Evolutionary conservation across 2,888 invertebrate genomes (phyloP).

Genomic region (Cephalotes varians): DNA sequence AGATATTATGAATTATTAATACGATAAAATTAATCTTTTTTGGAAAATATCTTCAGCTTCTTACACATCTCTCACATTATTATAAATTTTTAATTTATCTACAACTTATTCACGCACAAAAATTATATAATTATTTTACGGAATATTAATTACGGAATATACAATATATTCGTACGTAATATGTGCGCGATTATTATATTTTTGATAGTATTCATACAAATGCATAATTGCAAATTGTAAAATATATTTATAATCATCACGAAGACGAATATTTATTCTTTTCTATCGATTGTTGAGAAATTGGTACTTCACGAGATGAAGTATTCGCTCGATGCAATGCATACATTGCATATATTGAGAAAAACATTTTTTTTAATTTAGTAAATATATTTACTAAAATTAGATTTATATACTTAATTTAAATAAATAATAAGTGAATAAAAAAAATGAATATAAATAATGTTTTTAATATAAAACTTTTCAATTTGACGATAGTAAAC

Average conservation of each 20-base stretch:
- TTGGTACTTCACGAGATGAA: conserved; percentile 38
- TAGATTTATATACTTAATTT: too few species aligned
- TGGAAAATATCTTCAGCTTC: neutral
- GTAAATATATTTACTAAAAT: too few species aligned
- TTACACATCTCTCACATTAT: neutral
- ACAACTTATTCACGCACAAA: neutral
- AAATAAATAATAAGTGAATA: too few species aligned
- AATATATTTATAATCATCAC: neutral
- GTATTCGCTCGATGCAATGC: conserved; percentile 65
- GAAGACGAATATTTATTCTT: neutral
- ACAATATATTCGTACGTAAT: neutral
- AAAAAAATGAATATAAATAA: too few species aligned
- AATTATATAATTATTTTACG: conserved; percentile 2
- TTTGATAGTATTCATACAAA: neutral
- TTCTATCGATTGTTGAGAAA: conserved; percentile 9
- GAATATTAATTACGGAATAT: too few species aligned
- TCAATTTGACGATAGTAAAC: too few species aligned
- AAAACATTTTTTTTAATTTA: too few species aligned
- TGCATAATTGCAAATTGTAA: neutral
- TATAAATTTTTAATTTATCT: neutral
- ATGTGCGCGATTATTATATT: neutral
- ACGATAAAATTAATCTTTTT: neutral
- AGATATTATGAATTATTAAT: neutral
- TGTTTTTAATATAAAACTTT: too few species aligned
- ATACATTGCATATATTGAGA: conserved; percentile 37